phyloP scores from a whole-genome alignment of 2,113 vertebrate genomes.

The Dendrocopos noguchii region DNA sequence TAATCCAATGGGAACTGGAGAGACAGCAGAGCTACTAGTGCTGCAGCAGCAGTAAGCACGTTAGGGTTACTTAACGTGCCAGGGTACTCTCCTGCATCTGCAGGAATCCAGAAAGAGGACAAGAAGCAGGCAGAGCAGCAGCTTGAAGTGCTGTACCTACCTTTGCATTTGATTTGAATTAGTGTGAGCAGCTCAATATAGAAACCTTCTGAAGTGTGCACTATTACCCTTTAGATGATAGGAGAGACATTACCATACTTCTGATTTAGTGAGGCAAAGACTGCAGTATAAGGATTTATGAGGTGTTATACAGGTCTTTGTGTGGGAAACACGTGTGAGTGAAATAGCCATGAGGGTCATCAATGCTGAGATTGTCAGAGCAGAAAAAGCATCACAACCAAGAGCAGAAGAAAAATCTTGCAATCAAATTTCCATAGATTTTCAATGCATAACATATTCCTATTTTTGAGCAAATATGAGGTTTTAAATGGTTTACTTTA shows the following conservation, averaged over 20 bases:
- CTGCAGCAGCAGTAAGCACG: not conserved
- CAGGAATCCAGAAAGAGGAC: slow-evolving; percentile 32
- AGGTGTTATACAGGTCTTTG: not conserved
- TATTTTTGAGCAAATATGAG: not conserved
- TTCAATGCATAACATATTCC: not conserved
- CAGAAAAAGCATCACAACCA: not conserved
- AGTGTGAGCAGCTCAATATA: not conserved
- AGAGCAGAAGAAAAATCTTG: not conserved
- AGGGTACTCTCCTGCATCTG: slow-evolving; percentile 11
- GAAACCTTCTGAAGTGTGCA: slow-evolving; percentile 16
- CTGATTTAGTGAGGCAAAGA: not conserved
- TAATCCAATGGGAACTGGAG: not conserved
- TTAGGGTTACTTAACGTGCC: slow-evolving; percentile 25
- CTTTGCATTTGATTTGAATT: slow-evolving; percentile 52
- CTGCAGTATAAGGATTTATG: not conserved
- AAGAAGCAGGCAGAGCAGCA: slow-evolving; percentile 34
- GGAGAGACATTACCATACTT: not conserved
- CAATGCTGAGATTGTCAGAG: not conserved
- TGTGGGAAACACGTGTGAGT: not conserved
- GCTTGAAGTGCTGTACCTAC: slow-evolving; percentile 41
- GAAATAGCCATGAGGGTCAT: not conserved
- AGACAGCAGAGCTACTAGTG: not conserved
- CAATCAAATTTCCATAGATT: not conserved
- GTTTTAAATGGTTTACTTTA: not conserved
- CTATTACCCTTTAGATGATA: not conserved